phyloP scores from a whole-genome alignment of 1,140 invertebrate genomes.

The Lepidurus arcticus region DNA sequence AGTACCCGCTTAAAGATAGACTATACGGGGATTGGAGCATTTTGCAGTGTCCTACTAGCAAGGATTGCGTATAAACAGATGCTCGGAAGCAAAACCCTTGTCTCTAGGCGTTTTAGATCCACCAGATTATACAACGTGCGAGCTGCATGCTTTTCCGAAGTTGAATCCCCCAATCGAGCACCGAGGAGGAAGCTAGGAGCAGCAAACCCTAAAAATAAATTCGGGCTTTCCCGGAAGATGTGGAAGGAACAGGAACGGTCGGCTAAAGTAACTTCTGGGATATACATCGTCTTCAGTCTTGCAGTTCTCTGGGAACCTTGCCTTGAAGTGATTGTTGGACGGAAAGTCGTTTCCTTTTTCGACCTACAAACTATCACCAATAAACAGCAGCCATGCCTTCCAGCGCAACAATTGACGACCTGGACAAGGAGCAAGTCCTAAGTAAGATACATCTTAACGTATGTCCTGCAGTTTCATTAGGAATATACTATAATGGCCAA shows the following conservation, averaged over 20 bases:
- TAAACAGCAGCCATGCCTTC: background rate
- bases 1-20: background rate
- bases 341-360: background rate
- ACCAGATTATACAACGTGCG: slow-evolving; percentile 18
- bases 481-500: background rate
- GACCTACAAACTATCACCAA: background rate
- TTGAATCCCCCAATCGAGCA: slow-evolving; percentile 13
- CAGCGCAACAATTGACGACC: slow-evolving; percentile 29
- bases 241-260: slow-evolving; percentile 10
- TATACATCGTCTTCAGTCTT: background rate
- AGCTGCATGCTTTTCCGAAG: slow-evolving; percentile 8
- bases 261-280: background rate
- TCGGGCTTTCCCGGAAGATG: slow-evolving; percentile 17
- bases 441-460: slow-evolving; percentile 30
- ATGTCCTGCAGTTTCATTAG: background rate
- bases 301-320: slow-evolving; percentile 14
- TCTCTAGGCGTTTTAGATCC: background rate
- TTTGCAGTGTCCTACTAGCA: background rate
- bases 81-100: slow-evolving; percentile 4
- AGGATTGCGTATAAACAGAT: slow-evolving; percentile 2
- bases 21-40: background rate
- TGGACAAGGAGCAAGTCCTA: slow-evolving; percentile 35
- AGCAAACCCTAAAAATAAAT: slow-evolving; percentile 12
- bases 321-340: slow-evolving; percentile 14
- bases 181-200: slow-evolving; percentile 3